Evolutionary conservation across 1,140 invertebrate genomes (phyloP), one percentile per base, ranked within the genome.

Genomic region (Drosophila truncata): DNA sequence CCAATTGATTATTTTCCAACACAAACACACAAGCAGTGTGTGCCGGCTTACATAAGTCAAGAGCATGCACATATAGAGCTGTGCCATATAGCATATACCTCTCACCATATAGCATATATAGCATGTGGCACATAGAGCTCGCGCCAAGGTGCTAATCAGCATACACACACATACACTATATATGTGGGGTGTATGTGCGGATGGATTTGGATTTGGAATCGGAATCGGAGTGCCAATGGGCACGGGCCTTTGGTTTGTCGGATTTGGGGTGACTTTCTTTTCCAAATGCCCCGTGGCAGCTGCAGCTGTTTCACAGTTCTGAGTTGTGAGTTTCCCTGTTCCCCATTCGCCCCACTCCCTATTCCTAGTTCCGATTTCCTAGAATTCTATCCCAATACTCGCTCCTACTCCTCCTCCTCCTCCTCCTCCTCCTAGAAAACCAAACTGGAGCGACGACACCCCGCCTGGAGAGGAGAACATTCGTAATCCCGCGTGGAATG

Each of bases 1-100:
- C 85, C 82, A 82, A 86, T 86, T 86, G 82, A 86, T 86, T 86
- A 86, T 82, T 82, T 86, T 86, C 82, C 72, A 80, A 63, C 71
- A 76, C 54, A 82, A 64, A 54, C 69, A 70, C 63, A 62, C 66
- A 67, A 27, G 78, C 61, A 54, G 61, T 65, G 52, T 9, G 46
- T 54, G 31, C 25, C 52, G 62, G 62, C 66, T 67, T 71, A 71
- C 64, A 71, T 71, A 71, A 70, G 66, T 47, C 20, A 29, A 44
- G 54, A 52, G 29, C 52, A 60, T 31, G 65, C 57, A 58, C 41
- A 57, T 27, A 57, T 27, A 50, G 18, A 4, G 49, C 29, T 18
- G 18, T 6, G 23, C 52, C 42, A 37, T 39, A 73, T 23, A 42
- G 14, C 14, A n/a, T n/a, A 18, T 41, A 33, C 31, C 3, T 11